These are phyloP conservation scores for Tinea pellionella DNA, from an alignment of 2,888 invertebrate genomes.

Conservation along the genomic window DNA sequence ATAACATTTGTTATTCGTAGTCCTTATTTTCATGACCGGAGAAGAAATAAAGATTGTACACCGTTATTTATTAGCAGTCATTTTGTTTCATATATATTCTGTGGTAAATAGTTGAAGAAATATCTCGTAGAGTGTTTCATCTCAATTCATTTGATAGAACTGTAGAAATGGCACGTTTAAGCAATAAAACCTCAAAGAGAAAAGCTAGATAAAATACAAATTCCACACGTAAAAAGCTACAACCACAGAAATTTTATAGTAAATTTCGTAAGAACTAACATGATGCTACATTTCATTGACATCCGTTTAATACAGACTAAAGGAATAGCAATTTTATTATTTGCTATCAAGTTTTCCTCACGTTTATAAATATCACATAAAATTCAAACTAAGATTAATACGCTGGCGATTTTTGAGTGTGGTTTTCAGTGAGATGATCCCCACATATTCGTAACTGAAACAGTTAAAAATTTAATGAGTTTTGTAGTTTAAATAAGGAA, in stretches of 20 bases:
- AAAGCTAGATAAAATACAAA: not conserved
- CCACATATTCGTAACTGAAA: too few relatives aligned
- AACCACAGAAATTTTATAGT: not conserved
- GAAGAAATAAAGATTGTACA: too few relatives aligned
- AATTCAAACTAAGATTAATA: not conserved
- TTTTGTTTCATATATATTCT: constrained; percentile 16
- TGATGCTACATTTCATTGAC: not conserved
- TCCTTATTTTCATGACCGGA: not conserved
- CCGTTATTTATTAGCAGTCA: too few relatives aligned
- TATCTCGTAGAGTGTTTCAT: constrained; percentile 4
- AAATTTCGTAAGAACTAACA: not conserved
- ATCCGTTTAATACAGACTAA: not conserved
- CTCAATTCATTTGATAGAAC: constrained; percentile 14
- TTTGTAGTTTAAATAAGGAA: too few relatives aligned
- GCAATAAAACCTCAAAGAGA: not conserved
- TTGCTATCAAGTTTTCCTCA: not conserved
- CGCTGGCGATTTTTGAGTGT: too few relatives aligned
- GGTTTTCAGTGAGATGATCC: too few relatives aligned
- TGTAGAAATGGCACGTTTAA: constrained; percentile 8
- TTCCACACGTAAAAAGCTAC: not conserved
- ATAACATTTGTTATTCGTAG: too few relatives aligned
- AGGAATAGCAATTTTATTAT: not conserved
- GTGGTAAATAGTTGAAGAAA: too few relatives aligned
- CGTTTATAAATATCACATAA: not conserved
- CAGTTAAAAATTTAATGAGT: too few relatives aligned